Percentiles rank a stretch among this genome's conserved stretches.
These are phyloP conservation scores for Rhombomys opimus DNA, from an alignment of 2,113 vertebrate species.

Conservation along the genomic window DNA sequence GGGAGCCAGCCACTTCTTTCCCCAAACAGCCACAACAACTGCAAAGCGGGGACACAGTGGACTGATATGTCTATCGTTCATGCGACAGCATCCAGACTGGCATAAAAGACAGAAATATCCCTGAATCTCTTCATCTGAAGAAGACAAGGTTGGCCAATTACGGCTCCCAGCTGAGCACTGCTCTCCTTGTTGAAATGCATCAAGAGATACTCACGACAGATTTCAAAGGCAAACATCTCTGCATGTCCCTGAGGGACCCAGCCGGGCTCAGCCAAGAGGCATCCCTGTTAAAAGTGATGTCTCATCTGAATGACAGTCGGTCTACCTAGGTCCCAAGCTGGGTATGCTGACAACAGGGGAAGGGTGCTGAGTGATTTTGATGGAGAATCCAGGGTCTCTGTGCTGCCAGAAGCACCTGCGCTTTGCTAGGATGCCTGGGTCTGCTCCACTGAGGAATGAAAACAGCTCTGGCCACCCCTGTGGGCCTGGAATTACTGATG, in stretches of 20 bases:
- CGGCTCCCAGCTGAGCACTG: not conserved
- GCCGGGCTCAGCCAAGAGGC: not conserved
- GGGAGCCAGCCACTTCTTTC: not conserved
- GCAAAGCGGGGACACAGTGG: not conserved
- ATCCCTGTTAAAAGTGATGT: not conserved
- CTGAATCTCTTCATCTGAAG: constrained; percentile 12
- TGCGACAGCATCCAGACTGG: not conserved
- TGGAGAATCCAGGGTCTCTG: not conserved
- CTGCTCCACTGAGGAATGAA: not conserved
- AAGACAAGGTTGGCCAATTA: not conserved
- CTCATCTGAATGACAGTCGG: constrained; percentile 51
- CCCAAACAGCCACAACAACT: not conserved
- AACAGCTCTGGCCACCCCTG: not conserved
- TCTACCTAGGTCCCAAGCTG: not conserved
- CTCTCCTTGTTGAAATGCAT: constrained; percentile 48
- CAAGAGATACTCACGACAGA: constrained; percentile 28
- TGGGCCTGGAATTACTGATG: not conserved
- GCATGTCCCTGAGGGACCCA: not conserved
- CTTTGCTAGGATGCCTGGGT: not conserved
- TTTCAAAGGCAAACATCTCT: constrained; percentile 47
- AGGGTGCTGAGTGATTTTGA: not conserved
- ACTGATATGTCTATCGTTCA: not conserved
- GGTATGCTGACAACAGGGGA: not conserved
- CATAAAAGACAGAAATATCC: not conserved
- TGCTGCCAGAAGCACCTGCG: not conserved